These are phyloP conservation scores for Cephus spinipes DNA, from an alignment of 2,888 invertebrate genomes.

Conservation along the genomic window DNA sequence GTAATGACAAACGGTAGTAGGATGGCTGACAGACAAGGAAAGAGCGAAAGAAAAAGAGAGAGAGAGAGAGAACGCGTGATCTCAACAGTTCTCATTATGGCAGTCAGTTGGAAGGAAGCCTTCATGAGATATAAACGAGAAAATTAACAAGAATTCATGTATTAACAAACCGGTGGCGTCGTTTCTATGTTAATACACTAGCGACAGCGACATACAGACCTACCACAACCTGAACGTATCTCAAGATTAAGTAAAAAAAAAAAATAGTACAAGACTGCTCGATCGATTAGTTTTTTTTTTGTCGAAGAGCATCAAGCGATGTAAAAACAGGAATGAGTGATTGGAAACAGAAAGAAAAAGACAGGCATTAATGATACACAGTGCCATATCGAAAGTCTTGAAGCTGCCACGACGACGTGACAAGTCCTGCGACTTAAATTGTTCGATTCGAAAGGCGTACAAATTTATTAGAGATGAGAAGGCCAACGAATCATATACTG, in stretches of 20 bases:
- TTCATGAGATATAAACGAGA: neutral
- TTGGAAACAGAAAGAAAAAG: neutral
- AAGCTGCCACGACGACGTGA: neutral
- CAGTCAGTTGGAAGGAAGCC: neutral
- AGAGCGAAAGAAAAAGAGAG: neutral
- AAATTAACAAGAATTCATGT: neutral
- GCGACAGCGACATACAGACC: neutral
- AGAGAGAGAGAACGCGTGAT: neutral
- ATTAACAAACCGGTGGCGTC: neutral
- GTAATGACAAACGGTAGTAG: neutral
- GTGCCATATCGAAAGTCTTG: neutral
- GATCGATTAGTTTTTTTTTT: neutral
- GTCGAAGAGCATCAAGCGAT: neutral
- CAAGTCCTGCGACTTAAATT: neutral
- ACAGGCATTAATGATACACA: neutral
- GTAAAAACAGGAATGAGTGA: neutral
- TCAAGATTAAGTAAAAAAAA: neutral
- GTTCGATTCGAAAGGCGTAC: neutral
- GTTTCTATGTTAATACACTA: neutral
- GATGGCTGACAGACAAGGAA: neutral
- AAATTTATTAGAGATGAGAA: neutral
- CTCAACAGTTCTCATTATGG: neutral
- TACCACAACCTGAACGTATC: neutral
- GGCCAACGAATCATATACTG: neutral
- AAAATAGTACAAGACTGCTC: neutral